Conservation (phyloP, 2,888 invertebrate species). For the Slavum lentiscoides region DNA sequence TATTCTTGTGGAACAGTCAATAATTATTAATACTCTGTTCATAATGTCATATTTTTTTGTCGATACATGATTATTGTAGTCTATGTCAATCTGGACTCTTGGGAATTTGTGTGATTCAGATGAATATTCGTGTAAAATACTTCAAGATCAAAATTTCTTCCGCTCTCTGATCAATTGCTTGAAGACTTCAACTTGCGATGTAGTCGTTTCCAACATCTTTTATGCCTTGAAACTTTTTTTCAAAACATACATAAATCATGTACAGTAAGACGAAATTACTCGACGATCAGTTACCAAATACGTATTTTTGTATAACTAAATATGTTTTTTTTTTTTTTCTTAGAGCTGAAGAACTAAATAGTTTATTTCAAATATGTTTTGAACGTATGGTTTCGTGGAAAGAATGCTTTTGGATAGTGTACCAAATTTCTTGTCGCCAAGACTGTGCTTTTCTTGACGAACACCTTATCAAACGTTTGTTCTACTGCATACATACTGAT, state of each 20-base stretch:
- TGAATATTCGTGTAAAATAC: conserved; percentile 58
- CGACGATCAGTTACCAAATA: not conserved
- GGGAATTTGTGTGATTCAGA: conserved; percentile 59
- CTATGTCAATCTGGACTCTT: conserved; percentile 60
- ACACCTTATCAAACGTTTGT: conserved; percentile 1
- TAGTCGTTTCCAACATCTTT: conserved; percentile 33
- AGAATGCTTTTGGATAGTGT: conserved; percentile 46
- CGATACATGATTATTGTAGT: conserved; percentile 56
- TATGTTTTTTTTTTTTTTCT: not conserved
- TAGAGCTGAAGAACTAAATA: conserved; percentile 20
- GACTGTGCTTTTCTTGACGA: not conserved
- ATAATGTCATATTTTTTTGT: not conserved
- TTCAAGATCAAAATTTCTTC: conserved; percentile 59
- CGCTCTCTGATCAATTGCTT: conserved; percentile 28
- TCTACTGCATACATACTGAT: not conserved
- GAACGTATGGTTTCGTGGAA: conserved; percentile 31
- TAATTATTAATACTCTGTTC: too few relatives aligned
- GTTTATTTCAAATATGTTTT: conserved; percentile 22
- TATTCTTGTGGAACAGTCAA: too few relatives aligned
- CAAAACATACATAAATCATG: conserved; percentile 16
- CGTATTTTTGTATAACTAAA: not conserved
- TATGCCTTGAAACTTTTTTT: conserved; percentile 48
- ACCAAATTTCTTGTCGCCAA: conserved; percentile 41
- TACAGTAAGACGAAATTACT: conserved; percentile 25
- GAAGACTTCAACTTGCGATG: conserved; percentile 37